Percentiles rank a stretch among this genome's conserved stretches.
phyloP scores from a whole-genome alignment of 2,888 invertebrate genomes.

The Orthosia cruda region DNA sequence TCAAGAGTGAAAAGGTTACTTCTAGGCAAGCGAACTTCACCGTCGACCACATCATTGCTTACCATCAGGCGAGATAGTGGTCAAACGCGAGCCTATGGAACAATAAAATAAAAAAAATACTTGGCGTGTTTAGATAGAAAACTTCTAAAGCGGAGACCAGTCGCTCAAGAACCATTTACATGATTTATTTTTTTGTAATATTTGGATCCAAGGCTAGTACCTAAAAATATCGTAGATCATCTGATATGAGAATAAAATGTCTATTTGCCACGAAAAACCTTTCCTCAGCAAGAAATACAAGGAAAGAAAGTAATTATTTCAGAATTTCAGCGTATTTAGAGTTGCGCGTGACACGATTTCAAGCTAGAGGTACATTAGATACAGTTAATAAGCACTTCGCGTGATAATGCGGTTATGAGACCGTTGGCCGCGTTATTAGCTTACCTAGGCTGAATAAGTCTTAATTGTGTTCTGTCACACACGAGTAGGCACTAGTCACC shows the following conservation, averaged over 20 bases:
- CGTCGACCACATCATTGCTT: too few relatives aligned
- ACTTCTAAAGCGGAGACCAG: too few relatives aligned
- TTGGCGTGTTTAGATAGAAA: too few relatives aligned
- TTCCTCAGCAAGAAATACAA: not conserved
- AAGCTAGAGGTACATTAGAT: conserved; percentile 22
- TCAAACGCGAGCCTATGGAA: too few relatives aligned
- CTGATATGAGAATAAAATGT: not conserved
- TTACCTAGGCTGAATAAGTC: conserved; percentile 13
- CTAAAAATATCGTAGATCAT: not conserved
- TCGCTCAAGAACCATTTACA: too few relatives aligned
- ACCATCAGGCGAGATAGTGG: too few relatives aligned
- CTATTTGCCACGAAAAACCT: not conserved
- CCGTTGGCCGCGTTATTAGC: conserved; percentile 32
- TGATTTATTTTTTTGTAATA: too few relatives aligned
- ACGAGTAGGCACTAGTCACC: not conserved
- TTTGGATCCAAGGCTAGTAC: too few relatives aligned
- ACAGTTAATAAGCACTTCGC: conserved; percentile 35
- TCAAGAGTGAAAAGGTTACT: too few relatives aligned
- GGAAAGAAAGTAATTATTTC: not conserved
- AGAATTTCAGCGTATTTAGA: not conserved
- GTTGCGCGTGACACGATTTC: conserved; percentile 30
- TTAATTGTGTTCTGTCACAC: conserved; percentile 14
- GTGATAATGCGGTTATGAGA: conserved; percentile 26
- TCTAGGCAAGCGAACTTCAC: too few relatives aligned
- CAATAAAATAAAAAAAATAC: too few relatives aligned